Percentiles rank a stretch among this genome's conserved stretches.
Evolutionary conservation across 1,140 invertebrate species (phyloP).

Genomic region (Amphibalanus amphitrite): DNA sequence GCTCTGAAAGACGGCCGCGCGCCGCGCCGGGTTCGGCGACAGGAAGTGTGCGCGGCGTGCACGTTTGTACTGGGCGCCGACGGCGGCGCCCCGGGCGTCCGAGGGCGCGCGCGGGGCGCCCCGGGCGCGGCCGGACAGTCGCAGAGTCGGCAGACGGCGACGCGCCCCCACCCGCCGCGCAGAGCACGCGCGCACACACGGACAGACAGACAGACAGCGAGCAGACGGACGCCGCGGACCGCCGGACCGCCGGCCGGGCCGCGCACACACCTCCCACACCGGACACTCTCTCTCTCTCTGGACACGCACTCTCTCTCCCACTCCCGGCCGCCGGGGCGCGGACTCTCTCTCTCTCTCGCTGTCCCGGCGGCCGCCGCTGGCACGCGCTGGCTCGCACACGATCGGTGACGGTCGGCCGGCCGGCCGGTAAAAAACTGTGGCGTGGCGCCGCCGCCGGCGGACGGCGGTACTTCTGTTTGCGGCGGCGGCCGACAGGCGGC

Average conservation of each 20-base stretch:
- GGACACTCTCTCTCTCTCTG: too few relatives aligned
- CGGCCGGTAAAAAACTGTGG: neutral
- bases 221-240: too few relatives aligned
- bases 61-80: neutral
- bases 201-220: neutral
- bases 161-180: too few relatives aligned
- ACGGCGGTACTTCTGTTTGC: neutral
- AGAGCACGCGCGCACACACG: neutral
- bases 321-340: too few relatives aligned
- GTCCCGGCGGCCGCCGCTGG: neutral
- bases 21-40: neutral
- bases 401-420: neutral
- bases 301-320: too few relatives aligned
- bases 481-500: constrained; percentile 11
- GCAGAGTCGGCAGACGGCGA: neutral
- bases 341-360: too few relatives aligned
- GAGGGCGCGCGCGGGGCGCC: too few relatives aligned
- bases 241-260: too few relatives aligned
- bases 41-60: neutral
- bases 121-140: neutral
- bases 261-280: too few relatives aligned
- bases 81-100: too few relatives aligned
- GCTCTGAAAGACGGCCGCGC: neutral
- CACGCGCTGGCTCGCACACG: neutral
- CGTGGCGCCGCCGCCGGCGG: too few relatives aligned